These are phyloP conservation scores for Brachyrhaphis roseni DNA, from an alignment of 2,797 vertebrate genomes.

Conservation along the genomic window DNA sequence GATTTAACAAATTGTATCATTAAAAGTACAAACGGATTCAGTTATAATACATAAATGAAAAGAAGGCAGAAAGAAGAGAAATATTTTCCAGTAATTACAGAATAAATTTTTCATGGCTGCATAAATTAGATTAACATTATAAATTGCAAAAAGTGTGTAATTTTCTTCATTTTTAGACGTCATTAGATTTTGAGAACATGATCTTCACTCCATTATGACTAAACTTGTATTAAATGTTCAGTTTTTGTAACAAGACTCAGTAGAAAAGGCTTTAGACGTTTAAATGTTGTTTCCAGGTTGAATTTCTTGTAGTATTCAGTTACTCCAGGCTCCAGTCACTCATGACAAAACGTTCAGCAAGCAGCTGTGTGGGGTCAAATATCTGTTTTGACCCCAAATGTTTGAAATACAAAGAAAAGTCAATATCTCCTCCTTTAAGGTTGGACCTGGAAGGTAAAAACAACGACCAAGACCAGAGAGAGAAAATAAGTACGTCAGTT, in stretches of 20 bases:
- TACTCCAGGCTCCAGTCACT: constrained; percentile 11
- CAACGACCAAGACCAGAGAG: not conserved
- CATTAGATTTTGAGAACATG: not conserved
- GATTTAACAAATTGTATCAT: not conserved
- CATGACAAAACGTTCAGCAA: constrained; percentile 15
- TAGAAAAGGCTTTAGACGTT: constrained; percentile 6
- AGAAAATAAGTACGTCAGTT: not conserved
- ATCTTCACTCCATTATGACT: not conserved
- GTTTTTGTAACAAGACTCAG: not conserved
- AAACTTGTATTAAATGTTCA: not conserved
- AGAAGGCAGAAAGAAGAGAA: too few relatives aligned
- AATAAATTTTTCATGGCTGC: too few relatives aligned
- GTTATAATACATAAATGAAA: too few relatives aligned
- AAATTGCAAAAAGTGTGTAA: too few relatives aligned
- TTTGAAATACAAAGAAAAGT: constrained; percentile 20
- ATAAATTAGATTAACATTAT: too few relatives aligned
- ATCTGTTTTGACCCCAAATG: constrained; percentile 10
- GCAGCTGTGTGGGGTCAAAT: constrained; percentile 9
- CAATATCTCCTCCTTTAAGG: not conserved
- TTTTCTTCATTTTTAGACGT: too few relatives aligned
- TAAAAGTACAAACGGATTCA: not conserved
- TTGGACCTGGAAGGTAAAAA: not conserved
- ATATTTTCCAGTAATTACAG: too few relatives aligned
- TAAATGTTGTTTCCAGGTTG: constrained; percentile 2
- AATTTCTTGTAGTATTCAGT: constrained; percentile 10